phyloP scores from a whole-genome alignment of 1,140 invertebrate species.

The Drosophila trapezifrons region DNA sequence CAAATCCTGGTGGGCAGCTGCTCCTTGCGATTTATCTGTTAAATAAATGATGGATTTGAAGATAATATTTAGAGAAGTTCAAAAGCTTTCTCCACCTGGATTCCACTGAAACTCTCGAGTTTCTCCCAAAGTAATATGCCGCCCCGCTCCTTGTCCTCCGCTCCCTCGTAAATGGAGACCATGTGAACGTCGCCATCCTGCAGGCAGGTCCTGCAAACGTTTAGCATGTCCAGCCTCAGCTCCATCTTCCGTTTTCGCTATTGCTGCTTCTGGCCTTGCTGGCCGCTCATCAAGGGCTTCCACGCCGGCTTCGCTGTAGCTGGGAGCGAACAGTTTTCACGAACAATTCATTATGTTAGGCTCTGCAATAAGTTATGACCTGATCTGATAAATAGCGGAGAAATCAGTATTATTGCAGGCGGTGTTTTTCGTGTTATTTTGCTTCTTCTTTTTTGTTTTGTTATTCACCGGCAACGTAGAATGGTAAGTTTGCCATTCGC shows the following conservation, averaged over 20 bases:
- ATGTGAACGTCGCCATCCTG: constrained; percentile 71
- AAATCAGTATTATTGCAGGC: not conserved
- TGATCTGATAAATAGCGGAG: no score
- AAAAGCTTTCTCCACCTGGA: constrained; percentile 43
- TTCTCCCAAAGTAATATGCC: constrained; percentile 61
- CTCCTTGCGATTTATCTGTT: constrained; percentile 49
- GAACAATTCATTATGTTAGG: not conserved
- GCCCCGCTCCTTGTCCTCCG: constrained; percentile 27
- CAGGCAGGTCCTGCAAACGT: constrained; percentile 69
- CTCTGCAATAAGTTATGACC: not conserved
- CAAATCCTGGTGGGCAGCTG: constrained; percentile 70
- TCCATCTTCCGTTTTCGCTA: constrained; percentile 8
- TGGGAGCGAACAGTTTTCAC: not conserved
- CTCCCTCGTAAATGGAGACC: constrained; percentile 69
- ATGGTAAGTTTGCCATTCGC: constrained; percentile 9
- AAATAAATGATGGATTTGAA: not conserved
- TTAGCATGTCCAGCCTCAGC: constrained; percentile 43
- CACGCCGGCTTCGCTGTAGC: not conserved
- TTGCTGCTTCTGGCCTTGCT: no score
- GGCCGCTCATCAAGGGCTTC: not conserved
- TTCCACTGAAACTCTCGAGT: constrained; percentile 73
- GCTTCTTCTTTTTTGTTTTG: constrained; percentile 5
- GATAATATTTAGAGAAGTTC: no score
- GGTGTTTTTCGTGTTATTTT: not conserved
- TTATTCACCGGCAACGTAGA: not conserved